These are phyloP conservation scores for Philonicus albiceps DNA, from an alignment of 2,888 invertebrate genomes.

Conservation along the genomic window DNA sequence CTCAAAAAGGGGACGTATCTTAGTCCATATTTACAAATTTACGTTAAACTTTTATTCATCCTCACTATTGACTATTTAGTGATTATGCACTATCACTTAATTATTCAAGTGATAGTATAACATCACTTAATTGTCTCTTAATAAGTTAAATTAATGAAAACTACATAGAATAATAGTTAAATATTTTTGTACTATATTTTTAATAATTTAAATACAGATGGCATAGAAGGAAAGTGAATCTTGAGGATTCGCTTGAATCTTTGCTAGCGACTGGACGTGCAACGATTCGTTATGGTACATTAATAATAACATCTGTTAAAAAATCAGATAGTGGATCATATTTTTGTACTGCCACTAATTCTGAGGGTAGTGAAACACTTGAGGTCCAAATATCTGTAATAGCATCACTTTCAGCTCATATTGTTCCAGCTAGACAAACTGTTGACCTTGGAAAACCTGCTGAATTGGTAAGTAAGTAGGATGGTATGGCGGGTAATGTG, in stretches of 20 bases:
- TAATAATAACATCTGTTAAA: conserved; percentile 65
- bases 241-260: conserved; percentile 65
- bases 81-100: no score
- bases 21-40: no score
- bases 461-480: conserved; percentile 70
- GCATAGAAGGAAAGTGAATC: conserved; percentile 64
- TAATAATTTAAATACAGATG: conserved; percentile 58
- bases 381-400: conserved; percentile 66
- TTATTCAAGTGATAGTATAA: no score
- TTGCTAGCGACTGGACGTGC: conserved; percentile 63
- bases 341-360: conserved; percentile 67
- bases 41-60: no score
- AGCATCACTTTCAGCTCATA: conserved; percentile 79
- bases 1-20: no score
- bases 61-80: no score
- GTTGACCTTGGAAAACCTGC: conserved; percentile 84
- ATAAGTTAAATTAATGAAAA: no score
- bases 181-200: background rate
- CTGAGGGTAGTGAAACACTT: conserved; percentile 66
- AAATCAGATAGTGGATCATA: conserved; percentile 66
- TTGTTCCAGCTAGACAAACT: conserved; percentile 76
- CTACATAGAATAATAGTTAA: background rate
- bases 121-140: no score
- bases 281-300: conserved; percentile 65
- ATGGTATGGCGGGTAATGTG: no score